phyloP scores from a whole-genome alignment of 2,797 vertebrate genomes.

The Cirrhinus molitorella region DNA sequence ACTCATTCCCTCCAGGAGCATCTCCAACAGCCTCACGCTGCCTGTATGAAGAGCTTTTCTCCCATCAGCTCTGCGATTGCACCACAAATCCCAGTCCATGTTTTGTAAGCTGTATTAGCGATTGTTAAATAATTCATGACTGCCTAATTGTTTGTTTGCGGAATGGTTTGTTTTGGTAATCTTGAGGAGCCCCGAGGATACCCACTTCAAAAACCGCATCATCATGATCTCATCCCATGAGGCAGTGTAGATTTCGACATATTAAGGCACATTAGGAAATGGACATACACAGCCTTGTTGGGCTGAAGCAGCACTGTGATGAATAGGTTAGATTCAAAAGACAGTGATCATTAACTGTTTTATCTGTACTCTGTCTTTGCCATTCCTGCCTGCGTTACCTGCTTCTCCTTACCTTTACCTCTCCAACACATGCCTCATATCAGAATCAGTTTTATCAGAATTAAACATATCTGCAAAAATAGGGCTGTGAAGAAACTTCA shows the following conservation, averaged over 20 bases:
- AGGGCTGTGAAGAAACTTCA: background rate
- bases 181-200: conserved; percentile 73
- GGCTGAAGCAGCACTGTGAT: conserved; percentile 23
- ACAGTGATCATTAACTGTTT: conserved; percentile 19
- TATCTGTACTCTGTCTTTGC: conserved; percentile 31
- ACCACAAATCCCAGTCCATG: conserved; percentile 67
- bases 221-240: conserved; percentile 70
- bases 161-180: conserved; percentile 83
- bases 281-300: conserved; percentile 40
- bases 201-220: conserved; percentile 68
- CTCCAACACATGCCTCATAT: conserved; percentile 36
- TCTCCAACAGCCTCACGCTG: conserved; percentile 63
- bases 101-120: conserved; percentile 74
- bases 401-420: conserved; percentile 47
- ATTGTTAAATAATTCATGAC: conserved; percentile 82
- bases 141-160: conserved; percentile 82
- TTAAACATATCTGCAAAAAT: conserved; percentile 6
- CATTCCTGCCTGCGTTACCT: conserved; percentile 40
- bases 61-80: conserved; percentile 67
- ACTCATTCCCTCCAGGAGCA: conserved; percentile 56
- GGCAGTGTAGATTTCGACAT: conserved; percentile 68
- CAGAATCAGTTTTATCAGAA: background rate
- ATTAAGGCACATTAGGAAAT: conserved; percentile 64
- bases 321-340: conserved; percentile 28
- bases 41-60: conserved; percentile 53